Evolutionary conservation across 2,113 vertebrate species (phyloP), one percentile per base, ranked within the genome.

Genomic region (Rhodinocichla rosea): DNA sequence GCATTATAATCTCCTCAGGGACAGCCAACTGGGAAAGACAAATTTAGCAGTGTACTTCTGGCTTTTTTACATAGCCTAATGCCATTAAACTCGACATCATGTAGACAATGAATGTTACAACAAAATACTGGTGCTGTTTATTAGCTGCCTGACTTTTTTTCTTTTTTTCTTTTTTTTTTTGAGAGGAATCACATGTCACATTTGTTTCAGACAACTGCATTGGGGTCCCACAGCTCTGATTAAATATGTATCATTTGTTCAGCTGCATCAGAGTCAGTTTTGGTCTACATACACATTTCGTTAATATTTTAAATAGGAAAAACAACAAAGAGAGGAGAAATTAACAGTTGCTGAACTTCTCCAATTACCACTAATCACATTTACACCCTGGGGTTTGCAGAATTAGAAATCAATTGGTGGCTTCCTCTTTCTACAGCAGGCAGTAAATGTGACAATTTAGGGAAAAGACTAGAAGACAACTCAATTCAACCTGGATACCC

Each of bases 261-360:
- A 96, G 68, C 74, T 92, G 94, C 65, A 62, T 57, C 12, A 2
- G 70, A n/a, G 74, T 70, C 90, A 79, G 86, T 94, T 96, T 96
- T 93, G 69, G 85, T 93, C 82, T 97, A 53, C 80, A 75, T 67
- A 83, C 14, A 3, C 77, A 52, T 95, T 89, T 94, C 6, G 37
- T 94, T 86, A 95, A 97, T 97, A 97, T 96, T 97, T 97, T 97
- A 96, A 95, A 92, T 40, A 74, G 89, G 68, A 87, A 92, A 96
- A 94, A 91, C 71, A 74, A 96, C 91, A 96, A 94, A 97, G 92
- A 95, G 91, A 90, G 65, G 32, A 89, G 85, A 97, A 97, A 97
- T 96, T 97, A 97, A 90, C 97, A 95, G 97, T 97, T 76, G 95
- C 90, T 96, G 91, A 96, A 96, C 89, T 97, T 95, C 96, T 92